phyloP scores from a whole-genome alignment of 2,113 vertebrate genomes.

The Pelodiscus sinensis region DNA sequence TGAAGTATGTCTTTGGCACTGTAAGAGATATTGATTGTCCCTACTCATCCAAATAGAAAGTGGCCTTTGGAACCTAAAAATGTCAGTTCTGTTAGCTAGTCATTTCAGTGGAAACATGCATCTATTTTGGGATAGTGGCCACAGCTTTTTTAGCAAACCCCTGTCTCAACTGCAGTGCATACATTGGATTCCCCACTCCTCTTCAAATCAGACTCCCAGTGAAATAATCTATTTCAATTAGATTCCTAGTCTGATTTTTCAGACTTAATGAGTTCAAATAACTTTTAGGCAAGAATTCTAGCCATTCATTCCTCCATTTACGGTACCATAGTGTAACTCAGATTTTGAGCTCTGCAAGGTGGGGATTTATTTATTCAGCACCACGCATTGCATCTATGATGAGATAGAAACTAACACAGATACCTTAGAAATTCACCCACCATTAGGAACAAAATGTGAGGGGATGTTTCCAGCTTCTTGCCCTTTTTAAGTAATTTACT shows the following conservation, averaged over 20 bases:
- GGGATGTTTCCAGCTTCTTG: slow-evolving; percentile 1
- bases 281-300: neutral
- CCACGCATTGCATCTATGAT: neutral
- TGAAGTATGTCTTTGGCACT: neutral
- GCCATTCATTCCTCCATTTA: neutral
- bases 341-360: neutral
- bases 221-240: neutral
- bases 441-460: neutral
- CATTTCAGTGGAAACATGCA: neutral
- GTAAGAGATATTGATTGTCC: neutral
- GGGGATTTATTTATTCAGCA: neutral
- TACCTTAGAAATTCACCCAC: neutral
- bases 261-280: neutral
- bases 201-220: neutral
- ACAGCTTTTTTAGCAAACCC: neutral
- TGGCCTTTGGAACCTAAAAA: slow-evolving; percentile 12
- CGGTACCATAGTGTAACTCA: neutral
- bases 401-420: neutral
- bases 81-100: neutral
- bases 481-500: neutral
- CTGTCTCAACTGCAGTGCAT: neutral
- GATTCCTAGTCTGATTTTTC: neutral
- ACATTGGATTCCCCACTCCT: neutral
- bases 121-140: neutral
- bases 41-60: neutral